These are phyloP conservation scores for Phengaris alcon DNA, from an alignment of 2,888 invertebrate species.

Conservation along the genomic window DNA sequence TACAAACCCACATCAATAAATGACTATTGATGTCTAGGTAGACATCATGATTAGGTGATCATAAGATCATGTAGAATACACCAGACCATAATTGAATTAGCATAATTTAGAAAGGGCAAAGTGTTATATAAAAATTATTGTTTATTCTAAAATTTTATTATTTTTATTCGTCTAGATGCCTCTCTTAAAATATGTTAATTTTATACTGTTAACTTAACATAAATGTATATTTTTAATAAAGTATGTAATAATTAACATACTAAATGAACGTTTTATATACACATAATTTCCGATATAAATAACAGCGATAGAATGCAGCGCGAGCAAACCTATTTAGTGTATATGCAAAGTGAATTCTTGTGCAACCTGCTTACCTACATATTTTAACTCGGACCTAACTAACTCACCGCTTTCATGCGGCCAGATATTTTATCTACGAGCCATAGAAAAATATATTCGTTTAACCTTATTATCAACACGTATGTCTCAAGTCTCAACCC, in stretches of 20 bases:
- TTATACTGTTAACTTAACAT: constrained; percentile 8
- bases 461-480: not conserved
- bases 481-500: too few relatives aligned
- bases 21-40: too few relatives aligned
- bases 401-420: constrained; percentile 3
- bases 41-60: too few relatives aligned
- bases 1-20: too few relatives aligned
- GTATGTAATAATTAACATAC: constrained; percentile 2
- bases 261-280: not conserved
- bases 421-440: constrained; percentile 19
- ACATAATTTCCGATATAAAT: not conserved
- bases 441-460: not conserved
- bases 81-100: not conserved
- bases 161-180: constrained; percentile 3
- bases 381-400: constrained; percentile 41
- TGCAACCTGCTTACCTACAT: constrained; percentile 39
- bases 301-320: constrained; percentile 21
- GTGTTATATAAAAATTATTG: not conserved
- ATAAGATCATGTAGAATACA: not conserved
- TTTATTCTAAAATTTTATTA: not conserved
- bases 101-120: constrained; percentile 5
- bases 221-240: not conserved
- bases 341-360: constrained; percentile 33
- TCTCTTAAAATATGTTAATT: not conserved
- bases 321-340: constrained; percentile 20